Percentiles rank a stretch among this genome's conserved stretches.
These are phyloP conservation scores for Plusia festucae DNA, from an alignment of 2,888 invertebrate genomes.

Conservation along the genomic window DNA sequence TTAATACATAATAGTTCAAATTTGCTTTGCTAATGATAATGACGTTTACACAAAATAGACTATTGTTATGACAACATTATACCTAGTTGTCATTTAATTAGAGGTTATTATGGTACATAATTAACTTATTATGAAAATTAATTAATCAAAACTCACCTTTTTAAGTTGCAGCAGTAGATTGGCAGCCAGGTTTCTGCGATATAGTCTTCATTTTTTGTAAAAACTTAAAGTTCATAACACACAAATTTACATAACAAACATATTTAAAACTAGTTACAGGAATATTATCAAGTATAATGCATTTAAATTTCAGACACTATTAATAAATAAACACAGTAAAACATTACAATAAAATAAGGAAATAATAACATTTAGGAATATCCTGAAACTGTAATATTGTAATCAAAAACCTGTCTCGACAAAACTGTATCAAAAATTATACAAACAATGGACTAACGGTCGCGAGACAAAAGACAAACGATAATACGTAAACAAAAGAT, in stretches of 20 bases:
- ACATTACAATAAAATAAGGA: conserved; percentile 11
- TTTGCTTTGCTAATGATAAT: too few relatives aligned
- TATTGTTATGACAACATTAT: conserved; percentile 3
- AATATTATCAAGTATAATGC: background rate
- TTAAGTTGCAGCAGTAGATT: conserved; percentile 8
- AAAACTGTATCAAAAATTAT: conserved; percentile 64
- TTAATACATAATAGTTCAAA: too few relatives aligned
- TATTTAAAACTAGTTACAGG: conserved; percentile 8
- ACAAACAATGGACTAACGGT: conserved; percentile 43
- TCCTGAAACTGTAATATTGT: conserved; percentile 34
- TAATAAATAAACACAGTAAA: background rate
- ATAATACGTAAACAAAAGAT: conserved; percentile 68
- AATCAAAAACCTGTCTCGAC: conserved; percentile 70
- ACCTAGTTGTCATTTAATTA: background rate
- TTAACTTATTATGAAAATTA: background rate
- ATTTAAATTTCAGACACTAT: background rate
- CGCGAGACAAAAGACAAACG: conserved; percentile 47
- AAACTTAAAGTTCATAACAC: conserved; percentile 54
- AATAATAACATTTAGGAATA: conserved; percentile 19
- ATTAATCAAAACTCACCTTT: conserved; percentile 45
- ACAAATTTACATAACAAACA: conserved; percentile 45
- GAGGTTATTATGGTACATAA: background rate
- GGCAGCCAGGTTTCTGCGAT: conserved; percentile 16
- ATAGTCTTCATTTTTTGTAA: conserved; percentile 18
- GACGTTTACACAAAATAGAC: background rate